Percentiles rank a stretch among this genome's conserved stretches.
Evolutionary conservation across 2,797 vertebrate genomes (phyloP).

Genomic region (Anomalospiza imberbis): DNA sequence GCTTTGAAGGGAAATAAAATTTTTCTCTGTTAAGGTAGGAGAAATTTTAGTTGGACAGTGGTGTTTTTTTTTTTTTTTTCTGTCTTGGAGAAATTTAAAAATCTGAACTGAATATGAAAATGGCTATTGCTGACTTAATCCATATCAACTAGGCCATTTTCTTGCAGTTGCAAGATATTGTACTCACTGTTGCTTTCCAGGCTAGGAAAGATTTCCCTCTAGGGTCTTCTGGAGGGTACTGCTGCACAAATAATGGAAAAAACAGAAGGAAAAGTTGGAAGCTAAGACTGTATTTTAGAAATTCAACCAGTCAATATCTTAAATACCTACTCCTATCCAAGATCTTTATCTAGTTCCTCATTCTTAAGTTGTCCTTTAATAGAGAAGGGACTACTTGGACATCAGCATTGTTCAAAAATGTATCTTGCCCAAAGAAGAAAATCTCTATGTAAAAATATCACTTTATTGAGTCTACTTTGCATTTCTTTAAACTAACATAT

Average conservation of each 20-base stretch:
- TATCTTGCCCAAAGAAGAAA: background rate
- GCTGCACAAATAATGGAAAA: background rate
- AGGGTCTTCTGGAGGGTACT: background rate
- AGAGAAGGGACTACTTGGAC: background rate
- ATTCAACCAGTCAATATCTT: background rate
- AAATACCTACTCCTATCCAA: background rate
- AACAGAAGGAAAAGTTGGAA: background rate
- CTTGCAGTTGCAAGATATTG: background rate
- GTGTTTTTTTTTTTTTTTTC: background rate
- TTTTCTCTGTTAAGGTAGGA: background rate
- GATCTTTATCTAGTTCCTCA: background rate
- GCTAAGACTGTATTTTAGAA: background rate
- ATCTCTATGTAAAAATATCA: background rate
- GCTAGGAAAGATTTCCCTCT: slow-evolving; percentile 19
- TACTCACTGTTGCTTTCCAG: background rate
- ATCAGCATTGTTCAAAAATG: background rate
- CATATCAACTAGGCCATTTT: background rate
- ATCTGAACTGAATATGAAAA: background rate
- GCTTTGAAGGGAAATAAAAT: background rate
- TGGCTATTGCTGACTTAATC: background rate
- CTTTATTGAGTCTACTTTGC: background rate
- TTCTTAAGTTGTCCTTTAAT: background rate
- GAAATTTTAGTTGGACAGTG: background rate
- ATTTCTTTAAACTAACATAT: background rate
- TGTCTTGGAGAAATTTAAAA: background rate